Evolutionary conservation across 2,888 invertebrate species (phyloP).

Genomic region (Deilephila porcellus): DNA sequence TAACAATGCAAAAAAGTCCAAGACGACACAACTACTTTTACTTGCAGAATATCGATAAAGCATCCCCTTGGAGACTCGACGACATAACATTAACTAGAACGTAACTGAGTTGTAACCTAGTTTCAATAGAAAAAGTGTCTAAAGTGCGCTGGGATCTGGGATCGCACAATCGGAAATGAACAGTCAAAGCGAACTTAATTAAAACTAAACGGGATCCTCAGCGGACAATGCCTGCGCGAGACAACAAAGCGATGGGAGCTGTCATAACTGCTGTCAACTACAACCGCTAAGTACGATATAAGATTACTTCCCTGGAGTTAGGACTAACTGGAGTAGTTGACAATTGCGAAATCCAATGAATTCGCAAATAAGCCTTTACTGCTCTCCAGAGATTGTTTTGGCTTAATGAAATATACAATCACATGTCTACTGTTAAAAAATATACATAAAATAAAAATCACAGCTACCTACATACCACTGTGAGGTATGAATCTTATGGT

Average conservation of each 20-base stretch:
- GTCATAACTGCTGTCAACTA: constrained; percentile 69
- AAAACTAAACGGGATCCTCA: constrained; percentile 69
- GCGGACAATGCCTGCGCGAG: constrained; percentile 63
- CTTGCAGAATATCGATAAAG: constrained; percentile 41
- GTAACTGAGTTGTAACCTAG: constrained; percentile 64
- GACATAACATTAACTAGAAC: constrained; percentile 55
- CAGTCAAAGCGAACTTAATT: constrained; percentile 73
- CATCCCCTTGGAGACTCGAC: constrained; percentile 55
- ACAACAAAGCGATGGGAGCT: constrained; percentile 67
- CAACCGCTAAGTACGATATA: constrained; percentile 61
- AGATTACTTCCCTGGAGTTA: constrained; percentile 54
- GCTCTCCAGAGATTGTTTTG: no score
- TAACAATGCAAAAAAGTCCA: neutral
- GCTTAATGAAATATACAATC: neutral
- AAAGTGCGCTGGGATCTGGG: constrained; percentile 51
- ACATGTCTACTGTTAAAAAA: no score
- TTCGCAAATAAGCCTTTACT: neutral
- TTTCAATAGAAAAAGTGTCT: constrained; percentile 57
- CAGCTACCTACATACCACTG: no score
- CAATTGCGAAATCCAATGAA: constrained; percentile 3
- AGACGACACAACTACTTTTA: constrained; percentile 18
- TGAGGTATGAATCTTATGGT: no score
- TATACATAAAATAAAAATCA: no score
- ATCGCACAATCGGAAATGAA: constrained; percentile 64
- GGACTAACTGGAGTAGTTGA: constrained; percentile 16